Base-by-base conservation (phyloP, 2,888 invertebrate species). In the Xylophagus ater region DNA sequence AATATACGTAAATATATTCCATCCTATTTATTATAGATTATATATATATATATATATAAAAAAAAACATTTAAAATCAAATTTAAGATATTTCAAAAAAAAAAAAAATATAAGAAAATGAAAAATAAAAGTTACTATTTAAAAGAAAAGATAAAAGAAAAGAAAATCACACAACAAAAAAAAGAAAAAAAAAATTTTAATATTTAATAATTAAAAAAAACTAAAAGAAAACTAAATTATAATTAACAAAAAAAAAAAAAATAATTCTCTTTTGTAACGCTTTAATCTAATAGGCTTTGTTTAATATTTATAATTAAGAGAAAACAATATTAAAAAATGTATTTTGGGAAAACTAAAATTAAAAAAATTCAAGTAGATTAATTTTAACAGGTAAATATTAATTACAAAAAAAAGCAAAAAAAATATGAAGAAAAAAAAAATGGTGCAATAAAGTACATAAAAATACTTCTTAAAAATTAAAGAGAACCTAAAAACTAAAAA, bases 1-100 rank as follows among this genome's bases (percentile, higher is more conserved):
- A 41, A 46, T 46, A 46, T 46, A 46, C 46, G 46, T 46, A 46
- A 46, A 43, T 46, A 41, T 46, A 46, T 46, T 43, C 46, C 46
- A 46, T 46, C 46, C 46, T 43, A 46, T 46, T 40, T 44, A 44
- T 42, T 42, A 42, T n/a, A n/a, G n/a, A n/a, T n/a, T n/a, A n/a
- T n/a, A n/a, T n/a, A n/a, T n/a, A n/a, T n/a, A n/a, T n/a, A n/a
- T n/a, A n/a, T n/a, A n/a, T n/a, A n/a, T 42, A 38, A 39, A 41
- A 41, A 34, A 34, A 38, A 35, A 44, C 34, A 44, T 35, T 41
- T 31, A 30, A 38, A 34, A 26, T 41, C 25, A 41, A 44, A 29
- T 44, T 41, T 18, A 39, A 34, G 19, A 38, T 38, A 33, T 26
- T 39, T 33, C 21, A 39, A 28, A 24, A 26, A 18, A 28, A 23